A percentile compares a stretch with the other conserved stretches of the same genome.
These are phyloP conservation scores for Chondrilla cf. caribensis DNA, from an alignment of 37 sponge, comb jelly and placozoan species.

Conservation along the genomic window DNA sequence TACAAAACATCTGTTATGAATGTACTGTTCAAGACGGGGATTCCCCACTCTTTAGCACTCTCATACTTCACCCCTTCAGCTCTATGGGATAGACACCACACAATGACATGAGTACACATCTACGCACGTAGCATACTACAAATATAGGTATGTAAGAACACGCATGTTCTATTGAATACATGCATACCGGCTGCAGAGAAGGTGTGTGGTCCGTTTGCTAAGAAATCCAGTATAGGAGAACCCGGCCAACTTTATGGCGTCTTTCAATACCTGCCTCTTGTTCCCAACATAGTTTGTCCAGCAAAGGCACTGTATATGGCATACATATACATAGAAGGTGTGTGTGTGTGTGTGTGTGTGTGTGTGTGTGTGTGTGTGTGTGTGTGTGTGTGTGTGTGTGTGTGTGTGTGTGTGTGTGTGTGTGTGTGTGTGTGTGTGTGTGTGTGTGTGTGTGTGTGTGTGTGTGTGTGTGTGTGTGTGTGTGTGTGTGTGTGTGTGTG, in stretches of 20 bases:
- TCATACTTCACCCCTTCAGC: slow-evolving; percentile 82
- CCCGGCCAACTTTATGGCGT: slow-evolving; percentile 79
- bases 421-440: too few species aligned
- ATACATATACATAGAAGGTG: not conserved
- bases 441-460: too few species aligned
- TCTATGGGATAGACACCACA: slow-evolving; percentile 30
- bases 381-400: not conserved
- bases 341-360: not conserved
- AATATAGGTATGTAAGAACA: not conserved
- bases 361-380: not conserved
- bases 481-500: too few species aligned
- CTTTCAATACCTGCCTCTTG: slow-evolving; percentile 77
- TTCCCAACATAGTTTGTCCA: slow-evolving; percentile 77
- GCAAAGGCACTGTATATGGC: not conserved
- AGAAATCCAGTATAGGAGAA: slow-evolving; percentile 84
- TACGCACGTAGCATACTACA: not conserved
- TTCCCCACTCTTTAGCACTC: slow-evolving; percentile 85
- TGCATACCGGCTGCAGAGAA: slow-evolving; percentile 60
- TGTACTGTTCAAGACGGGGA: slow-evolving; percentile 64
- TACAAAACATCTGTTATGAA: slow-evolving; percentile 79
- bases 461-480: too few species aligned
- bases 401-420: too few species aligned
- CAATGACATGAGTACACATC: not conserved
- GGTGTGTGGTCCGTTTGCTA: slow-evolving; percentile 64
- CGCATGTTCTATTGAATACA: not conserved